Evolutionary conservation across 2,113 vertebrate species (phyloP), one percentile per base, ranked within the genome.

Genomic region (Scalopus aquaticus): DNA sequence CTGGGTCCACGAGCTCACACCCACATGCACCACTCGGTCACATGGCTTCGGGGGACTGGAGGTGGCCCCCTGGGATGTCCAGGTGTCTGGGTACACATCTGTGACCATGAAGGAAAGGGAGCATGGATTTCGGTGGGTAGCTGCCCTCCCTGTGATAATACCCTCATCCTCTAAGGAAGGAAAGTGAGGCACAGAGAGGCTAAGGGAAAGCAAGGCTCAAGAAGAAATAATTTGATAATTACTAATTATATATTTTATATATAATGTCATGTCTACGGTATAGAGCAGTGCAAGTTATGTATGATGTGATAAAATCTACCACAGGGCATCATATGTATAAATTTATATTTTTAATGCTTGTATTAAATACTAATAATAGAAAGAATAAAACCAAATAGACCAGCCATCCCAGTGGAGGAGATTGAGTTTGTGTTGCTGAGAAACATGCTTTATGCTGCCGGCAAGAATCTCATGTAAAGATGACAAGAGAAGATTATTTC

Each of bases 1-100:
- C n/a, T n/a, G 30, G 54, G 12, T 3, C 62, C 54, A 56, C 11
- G 16, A 17, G 49, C 49, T 39, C 1, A 0, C 26, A 1, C n/a
- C 7, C 49, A 20, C 54, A 56, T 22, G 5, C 2, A 9, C 32
- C 19, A 16, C 32, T 72, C 2, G 2, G 10, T 60, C n/a, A 30
- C 19, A 16, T 0, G 2, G 30, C 73, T 24, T 67, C 32, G 26
- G 35, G 32, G 54, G 46, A 35, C 56, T 20, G 9, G 6, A 26
- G 26, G 19, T 4, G 10, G 1, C n/a, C 93, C 79, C 64, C 8
- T 3, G 7, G 67, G 77, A 44, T 1, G 19, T 24, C 73, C 74
- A 1, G 0, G 11, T 17, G 62, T 51, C 60, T 4, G 0, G 37
- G 30, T 58, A 12, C 1, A 9, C 19, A 56, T 22, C 54, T 56